phyloP scores from a whole-genome alignment of 2,797 vertebrate genomes.

The Crax fasciolata region DNA sequence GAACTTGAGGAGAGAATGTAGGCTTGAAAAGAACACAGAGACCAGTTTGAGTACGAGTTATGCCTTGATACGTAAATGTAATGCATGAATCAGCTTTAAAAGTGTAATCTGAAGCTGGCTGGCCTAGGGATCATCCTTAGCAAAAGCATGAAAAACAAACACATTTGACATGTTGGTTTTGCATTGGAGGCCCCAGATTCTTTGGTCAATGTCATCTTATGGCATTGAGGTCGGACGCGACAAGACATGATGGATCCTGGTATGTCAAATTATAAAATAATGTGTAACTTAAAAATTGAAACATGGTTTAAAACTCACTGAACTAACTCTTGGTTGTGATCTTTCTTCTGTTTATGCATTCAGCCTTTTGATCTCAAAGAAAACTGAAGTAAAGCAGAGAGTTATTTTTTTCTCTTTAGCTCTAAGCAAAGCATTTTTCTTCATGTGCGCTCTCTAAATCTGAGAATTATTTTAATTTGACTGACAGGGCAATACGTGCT shows the following conservation, averaged over 20 bases:
- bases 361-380: background rate
- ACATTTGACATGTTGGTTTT: background rate
- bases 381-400: background rate
- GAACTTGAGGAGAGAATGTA: accelerated
- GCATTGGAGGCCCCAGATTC: background rate
- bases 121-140: background rate
- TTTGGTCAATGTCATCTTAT: background rate
- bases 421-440: background rate
- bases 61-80: background rate
- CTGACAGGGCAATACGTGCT: background rate
- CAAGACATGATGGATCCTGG: background rate
- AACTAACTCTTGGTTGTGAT: background rate
- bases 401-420: background rate
- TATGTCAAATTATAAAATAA: background rate
- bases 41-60: background rate
- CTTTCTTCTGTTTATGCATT: background rate
- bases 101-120: background rate
- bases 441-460: background rate
- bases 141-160: background rate
- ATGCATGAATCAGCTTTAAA: background rate
- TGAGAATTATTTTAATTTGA: background rate
- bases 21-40: background rate
- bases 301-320: background rate
- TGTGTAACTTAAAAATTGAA: background rate
- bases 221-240: background rate